phyloP scores from a whole-genome alignment of 2,888 invertebrate genomes.

The Papilio protenor region DNA sequence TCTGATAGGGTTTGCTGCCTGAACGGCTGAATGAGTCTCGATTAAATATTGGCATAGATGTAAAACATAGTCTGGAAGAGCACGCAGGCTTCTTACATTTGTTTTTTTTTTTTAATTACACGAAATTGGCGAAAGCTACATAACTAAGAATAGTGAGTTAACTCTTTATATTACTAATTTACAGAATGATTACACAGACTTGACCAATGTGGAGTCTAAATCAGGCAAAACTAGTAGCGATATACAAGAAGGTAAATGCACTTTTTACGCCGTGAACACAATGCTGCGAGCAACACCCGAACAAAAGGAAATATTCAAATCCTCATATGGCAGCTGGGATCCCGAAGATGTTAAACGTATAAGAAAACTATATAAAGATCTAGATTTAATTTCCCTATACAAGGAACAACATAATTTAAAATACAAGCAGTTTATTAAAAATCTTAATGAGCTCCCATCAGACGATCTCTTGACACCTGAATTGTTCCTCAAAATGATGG shows the following conservation, averaged over 20 bases:
- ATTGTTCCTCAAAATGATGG: slow-evolving; percentile 23
- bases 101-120: too few species aligned
- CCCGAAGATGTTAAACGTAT: slow-evolving; percentile 78
- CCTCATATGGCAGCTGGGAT: slow-evolving; percentile 87
- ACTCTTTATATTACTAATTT: slow-evolving; percentile 38
- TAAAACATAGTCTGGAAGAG: too few species aligned
- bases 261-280: slow-evolving; percentile 94
- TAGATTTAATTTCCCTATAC: slow-evolving; percentile 8
- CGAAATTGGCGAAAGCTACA: not conserved
- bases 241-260: slow-evolving; percentile 92
- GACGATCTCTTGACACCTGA: not conserved
- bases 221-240: slow-evolving; percentile 63
- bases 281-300: slow-evolving; percentile 87
- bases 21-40: too few species aligned
- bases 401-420: slow-evolving; percentile 15
- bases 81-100: too few species aligned
- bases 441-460: slow-evolving; percentile 14
- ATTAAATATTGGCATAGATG: too few species aligned
- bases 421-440: slow-evolving; percentile 22
- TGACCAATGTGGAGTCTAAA: slow-evolving; percentile 90
- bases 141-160: too few species aligned
- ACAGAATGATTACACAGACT: slow-evolving; percentile 93
- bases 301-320: slow-evolving; percentile 87
- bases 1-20: too few species aligned
- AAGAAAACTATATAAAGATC: slow-evolving; percentile 32